phyloP scores from a whole-genome alignment of 1,140 invertebrate genomes.

The Zaprionus ghesquierei region DNA sequence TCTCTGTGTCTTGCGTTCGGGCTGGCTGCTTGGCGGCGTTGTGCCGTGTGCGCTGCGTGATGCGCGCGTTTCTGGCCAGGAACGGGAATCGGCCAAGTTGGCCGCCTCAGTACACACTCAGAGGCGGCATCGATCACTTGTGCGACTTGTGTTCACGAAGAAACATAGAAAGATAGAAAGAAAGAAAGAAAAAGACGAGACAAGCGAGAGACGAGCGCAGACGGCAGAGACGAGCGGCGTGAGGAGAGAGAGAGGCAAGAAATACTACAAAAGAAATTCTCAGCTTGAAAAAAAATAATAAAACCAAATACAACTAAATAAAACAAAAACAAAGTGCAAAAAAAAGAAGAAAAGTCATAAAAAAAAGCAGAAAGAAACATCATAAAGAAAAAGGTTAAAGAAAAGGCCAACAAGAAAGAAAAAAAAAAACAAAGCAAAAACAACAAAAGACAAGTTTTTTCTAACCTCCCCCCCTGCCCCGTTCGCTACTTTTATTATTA shows the following conservation, averaged over 20 bases:
- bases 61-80: slow-evolving; percentile 49
- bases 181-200: slow-evolving; percentile 20
- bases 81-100: slow-evolving; percentile 39
- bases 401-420: slow-evolving; percentile 50
- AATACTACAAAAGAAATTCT: slow-evolving; percentile 24
- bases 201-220: slow-evolving; percentile 2
- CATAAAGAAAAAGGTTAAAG: slow-evolving; percentile 32
- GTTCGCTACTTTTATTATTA: slow-evolving; percentile 2
- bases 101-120: slow-evolving; percentile 78
- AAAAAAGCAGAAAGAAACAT: slow-evolving; percentile 18
- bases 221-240: neutral
- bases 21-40: slow-evolving; percentile 11
- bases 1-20: too few species aligned
- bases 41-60: slow-evolving; percentile 78
- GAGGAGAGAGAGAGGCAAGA: slow-evolving; percentile 26
- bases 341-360: slow-evolving; percentile 31
- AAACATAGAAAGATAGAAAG: neutral
- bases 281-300: slow-evolving; percentile 14
- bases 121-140: slow-evolving; percentile 81
- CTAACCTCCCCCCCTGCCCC: neutral
- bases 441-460: slow-evolving; percentile 18
- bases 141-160: slow-evolving; percentile 55
- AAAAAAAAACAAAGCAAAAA: slow-evolving; percentile 7
- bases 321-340: slow-evolving; percentile 18
- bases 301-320: neutral